phyloP scores from a whole-genome alignment of 2,888 invertebrate genomes.

The Therioaphis trifolii region DNA sequence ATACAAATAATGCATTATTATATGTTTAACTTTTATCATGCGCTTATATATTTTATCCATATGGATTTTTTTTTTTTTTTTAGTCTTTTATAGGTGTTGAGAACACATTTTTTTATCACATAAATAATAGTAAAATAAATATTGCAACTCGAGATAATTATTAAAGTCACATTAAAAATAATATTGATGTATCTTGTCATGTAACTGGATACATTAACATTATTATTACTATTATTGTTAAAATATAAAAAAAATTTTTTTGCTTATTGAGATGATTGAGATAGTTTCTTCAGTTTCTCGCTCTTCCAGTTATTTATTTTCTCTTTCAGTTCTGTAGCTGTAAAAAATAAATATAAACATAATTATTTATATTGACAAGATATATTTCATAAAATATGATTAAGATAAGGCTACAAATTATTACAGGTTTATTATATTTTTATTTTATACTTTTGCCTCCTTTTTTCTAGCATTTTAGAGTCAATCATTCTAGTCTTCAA shows the following conservation, averaged over 20 bases:
- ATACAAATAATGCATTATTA: slow-evolving; percentile 29
- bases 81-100: slow-evolving; percentile 45
- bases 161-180: slow-evolving; percentile 46
- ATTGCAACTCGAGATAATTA: slow-evolving; percentile 33
- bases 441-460: too few species aligned
- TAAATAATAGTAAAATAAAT: slow-evolving; percentile 31
- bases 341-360: slow-evolving; percentile 67
- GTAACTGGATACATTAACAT: slow-evolving; percentile 5
- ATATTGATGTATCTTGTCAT: too few species aligned
- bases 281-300: slow-evolving; percentile 72
- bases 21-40: too few species aligned
- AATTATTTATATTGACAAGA: too few species aligned
- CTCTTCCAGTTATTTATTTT: slow-evolving; percentile 88
- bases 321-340: slow-evolving; percentile 86
- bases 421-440: too few species aligned
- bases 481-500: too few species aligned
- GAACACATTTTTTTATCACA: slow-evolving; percentile 60
- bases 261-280: slow-evolving; percentile 11
- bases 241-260: background rate
- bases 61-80: slow-evolving; percentile 1
- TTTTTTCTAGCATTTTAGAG: too few species aligned
- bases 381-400: too few species aligned
- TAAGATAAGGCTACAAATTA: too few species aligned
- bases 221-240: background rate
- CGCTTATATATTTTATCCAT: background rate